These are phyloP conservation scores for Callaeas wilsoni DNA, from an alignment of 2,113 vertebrate genomes.

Conservation along the genomic window DNA sequence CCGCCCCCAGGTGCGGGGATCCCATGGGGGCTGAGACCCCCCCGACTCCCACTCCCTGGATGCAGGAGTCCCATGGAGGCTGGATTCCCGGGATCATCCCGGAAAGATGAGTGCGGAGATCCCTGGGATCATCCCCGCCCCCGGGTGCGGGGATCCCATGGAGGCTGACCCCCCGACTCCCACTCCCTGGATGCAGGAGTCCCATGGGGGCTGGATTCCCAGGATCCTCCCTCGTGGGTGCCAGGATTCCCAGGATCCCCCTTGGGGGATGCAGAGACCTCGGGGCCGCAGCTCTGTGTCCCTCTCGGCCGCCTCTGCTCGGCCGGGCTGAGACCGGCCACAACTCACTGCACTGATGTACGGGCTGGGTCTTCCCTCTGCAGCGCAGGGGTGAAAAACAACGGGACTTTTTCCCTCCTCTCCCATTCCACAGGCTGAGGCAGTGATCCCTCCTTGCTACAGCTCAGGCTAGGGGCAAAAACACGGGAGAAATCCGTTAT, in stretches of 20 bases:
- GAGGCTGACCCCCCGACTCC: background rate
- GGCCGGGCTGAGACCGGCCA: background rate
- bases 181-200: background rate
- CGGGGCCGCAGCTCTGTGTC: background rate
- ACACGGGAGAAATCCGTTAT: fast-evolving
- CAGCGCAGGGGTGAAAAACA: fast-evolving
- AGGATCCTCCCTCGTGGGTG: background rate
- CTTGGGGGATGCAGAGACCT: background rate
- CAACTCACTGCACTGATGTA: background rate
- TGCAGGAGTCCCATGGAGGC: too few species aligned
- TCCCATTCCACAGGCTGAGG: background rate
- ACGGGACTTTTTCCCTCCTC: fast-evolving
- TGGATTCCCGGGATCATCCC: too few species aligned
- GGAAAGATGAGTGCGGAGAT: fast-evolving
- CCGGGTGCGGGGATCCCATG: too few species aligned
- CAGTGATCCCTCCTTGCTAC: background rate
- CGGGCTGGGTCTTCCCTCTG: background rate
- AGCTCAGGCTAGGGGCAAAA: background rate
- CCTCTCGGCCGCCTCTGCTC: background rate
- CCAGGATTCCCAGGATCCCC: background rate
- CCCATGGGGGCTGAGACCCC: too few species aligned
- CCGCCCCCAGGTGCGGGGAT: too few species aligned
- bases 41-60: too few species aligned
- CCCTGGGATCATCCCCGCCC: background rate
- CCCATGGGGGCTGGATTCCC: background rate